These are phyloP conservation scores for Aphrocallistes beatrix DNA, from an alignment of 37 sponge, comb jelly and placozoan genomes.

Conservation along the genomic window DNA sequence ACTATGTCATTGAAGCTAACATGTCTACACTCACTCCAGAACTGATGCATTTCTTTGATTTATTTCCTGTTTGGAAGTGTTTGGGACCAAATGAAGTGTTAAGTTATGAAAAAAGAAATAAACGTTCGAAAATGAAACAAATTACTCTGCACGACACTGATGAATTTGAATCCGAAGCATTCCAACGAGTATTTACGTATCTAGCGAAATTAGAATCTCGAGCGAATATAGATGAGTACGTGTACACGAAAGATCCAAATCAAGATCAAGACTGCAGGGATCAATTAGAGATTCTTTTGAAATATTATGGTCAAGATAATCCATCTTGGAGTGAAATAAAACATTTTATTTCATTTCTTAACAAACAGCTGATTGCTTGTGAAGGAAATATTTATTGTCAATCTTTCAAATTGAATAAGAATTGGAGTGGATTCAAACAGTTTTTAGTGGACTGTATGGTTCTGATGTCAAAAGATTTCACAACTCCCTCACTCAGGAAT, in stretches of 20 bases:
- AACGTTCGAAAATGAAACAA: neutral
- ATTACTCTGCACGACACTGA: neutral
- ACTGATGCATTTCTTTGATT: neutral
- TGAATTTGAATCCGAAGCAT: neutral
- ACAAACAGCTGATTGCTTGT: constrained; percentile 57
- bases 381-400: constrained; percentile 51
- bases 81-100: neutral
- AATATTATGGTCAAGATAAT: too few species aligned
- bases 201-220: neutral
- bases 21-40: neutral
- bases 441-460: constrained; percentile 34
- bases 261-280: too few species aligned
- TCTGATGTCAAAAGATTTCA: constrained; percentile 26
- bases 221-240: neutral
- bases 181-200: neutral
- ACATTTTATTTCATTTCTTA: constrained; percentile 69
- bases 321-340: constrained; percentile 74
- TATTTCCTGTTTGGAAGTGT: neutral
- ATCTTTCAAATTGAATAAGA: neutral
- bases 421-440: constrained; percentile 21
- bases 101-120: neutral
- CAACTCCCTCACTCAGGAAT: neutral
- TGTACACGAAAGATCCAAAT: too few species aligned
- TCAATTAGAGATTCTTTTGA: too few species aligned
- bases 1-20: neutral